A percentile compares a stretch with the other conserved stretches of the same genome.
Conservation (phyloP, 2,888 invertebrate species). For the Mimumesa dahlbomi region DNA sequence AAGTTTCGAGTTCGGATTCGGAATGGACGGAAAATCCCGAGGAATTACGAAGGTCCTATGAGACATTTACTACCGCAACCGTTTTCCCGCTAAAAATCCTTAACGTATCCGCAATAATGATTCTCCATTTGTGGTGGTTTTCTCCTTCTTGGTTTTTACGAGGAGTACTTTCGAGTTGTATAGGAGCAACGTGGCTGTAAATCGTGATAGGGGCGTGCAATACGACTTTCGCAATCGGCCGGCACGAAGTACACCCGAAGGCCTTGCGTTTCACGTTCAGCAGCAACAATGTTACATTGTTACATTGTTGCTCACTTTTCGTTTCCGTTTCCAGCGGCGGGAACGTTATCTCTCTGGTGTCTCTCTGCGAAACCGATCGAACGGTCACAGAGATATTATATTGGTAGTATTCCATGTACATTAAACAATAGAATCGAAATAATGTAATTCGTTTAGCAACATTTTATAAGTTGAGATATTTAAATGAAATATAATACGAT, state of each 20-base stretch:
- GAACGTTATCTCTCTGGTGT: too few relatives aligned
- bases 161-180: constrained; percentile 21
- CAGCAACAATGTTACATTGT: constrained; percentile 8
- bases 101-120: constrained; percentile 35
- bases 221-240: constrained; percentile 20
- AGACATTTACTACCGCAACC: background rate
- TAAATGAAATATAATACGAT: too few relatives aligned
- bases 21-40: too few relatives aligned
- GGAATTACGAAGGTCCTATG: background rate
- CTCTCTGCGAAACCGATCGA: too few relatives aligned
- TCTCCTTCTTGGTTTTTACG: constrained; percentile 22
- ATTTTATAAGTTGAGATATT: too few relatives aligned
- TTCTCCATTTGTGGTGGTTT: constrained; percentile 27
- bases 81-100: background rate
- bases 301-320: constrained; percentile 17
- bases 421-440: too few relatives aligned
- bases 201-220: constrained; percentile 32
- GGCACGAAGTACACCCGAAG: constrained; percentile 17
- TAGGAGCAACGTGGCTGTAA: constrained; percentile 13
- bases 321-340: constrained; percentile 1
- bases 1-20: too few relatives aligned
- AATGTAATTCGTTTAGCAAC: too few relatives aligned
- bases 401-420: too few relatives aligned
- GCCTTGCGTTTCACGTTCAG: constrained; percentile 3
- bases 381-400: too few relatives aligned